Evolutionary conservation across 2,113 vertebrate species (phyloP).

Genomic region (Nothobranchius kuhntae): DNA sequence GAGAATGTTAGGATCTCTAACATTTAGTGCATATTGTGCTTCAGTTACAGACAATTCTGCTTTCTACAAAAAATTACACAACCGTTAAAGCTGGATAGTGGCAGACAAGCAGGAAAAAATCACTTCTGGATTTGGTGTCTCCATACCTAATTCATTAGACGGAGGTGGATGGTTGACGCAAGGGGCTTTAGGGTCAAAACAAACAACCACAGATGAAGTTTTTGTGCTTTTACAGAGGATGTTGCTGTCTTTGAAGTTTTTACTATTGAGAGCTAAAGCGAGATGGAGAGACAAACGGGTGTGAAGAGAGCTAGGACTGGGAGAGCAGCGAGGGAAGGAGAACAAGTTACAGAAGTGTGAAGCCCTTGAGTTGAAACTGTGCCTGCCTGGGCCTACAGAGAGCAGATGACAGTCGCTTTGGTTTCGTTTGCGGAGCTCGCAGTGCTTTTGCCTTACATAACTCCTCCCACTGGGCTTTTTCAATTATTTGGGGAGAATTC

Average conservation of each 20-base stretch:
- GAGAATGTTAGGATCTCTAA: no score
- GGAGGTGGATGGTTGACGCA: constrained; percentile 34
- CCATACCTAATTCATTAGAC: constrained; percentile 28
- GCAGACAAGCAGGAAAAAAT: not conserved
- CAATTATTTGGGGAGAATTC: constrained; percentile 76
- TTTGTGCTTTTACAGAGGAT: constrained; percentile 68
- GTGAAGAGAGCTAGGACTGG: constrained; percentile 53
- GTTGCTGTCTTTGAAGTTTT: constrained; percentile 65
- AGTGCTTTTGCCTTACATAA: constrained; percentile 77
- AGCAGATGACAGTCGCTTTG: constrained; percentile 75
- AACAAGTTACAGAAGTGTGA: constrained; percentile 64
- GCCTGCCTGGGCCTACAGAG: constrained; percentile 70
- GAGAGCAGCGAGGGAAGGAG: constrained; percentile 63
- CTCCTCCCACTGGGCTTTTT: constrained; percentile 70
- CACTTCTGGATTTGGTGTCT: constrained; percentile 24
- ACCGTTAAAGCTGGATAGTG: constrained; percentile 15
- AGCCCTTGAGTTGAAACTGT: constrained; percentile 74
- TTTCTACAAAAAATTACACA: constrained; percentile 27
- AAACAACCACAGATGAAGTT: constrained; percentile 63
- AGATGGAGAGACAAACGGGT: constrained; percentile 52
- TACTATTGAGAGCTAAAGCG: constrained; percentile 57
- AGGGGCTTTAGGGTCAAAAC: constrained; percentile 65
- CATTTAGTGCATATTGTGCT: no score
- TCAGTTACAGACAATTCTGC: not conserved
- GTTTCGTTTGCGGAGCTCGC: constrained; percentile 63